Percentiles rank a stretch among this genome's conserved stretches.
Conservation (phyloP, 2,113 vertebrate genomes). For the Scalopus aquaticus region DNA sequence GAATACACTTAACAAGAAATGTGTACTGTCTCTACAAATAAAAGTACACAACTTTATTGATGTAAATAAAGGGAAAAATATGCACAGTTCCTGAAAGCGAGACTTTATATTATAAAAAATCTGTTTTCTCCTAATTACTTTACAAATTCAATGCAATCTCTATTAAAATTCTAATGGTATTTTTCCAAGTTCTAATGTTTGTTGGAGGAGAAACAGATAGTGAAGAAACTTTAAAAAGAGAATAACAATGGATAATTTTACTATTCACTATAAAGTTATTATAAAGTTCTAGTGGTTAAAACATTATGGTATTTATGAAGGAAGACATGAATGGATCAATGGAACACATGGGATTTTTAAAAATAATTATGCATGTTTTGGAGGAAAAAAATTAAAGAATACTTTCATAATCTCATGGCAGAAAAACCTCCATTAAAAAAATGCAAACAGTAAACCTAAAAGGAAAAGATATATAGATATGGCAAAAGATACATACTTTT, state of each 20-base stretch:
- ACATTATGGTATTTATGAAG: neutral
- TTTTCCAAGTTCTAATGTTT: neutral
- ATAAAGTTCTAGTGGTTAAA: neutral
- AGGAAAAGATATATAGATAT: neutral
- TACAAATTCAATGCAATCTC: neutral
- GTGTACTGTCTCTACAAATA: neutral
- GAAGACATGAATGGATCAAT: neutral
- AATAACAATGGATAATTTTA: neutral
- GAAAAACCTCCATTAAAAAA: neutral
- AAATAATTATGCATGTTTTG: neutral
- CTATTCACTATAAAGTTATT: neutral
- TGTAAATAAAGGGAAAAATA: neutral
- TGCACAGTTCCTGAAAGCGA: neutral
- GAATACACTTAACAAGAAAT: slow-evolving; percentile 20
- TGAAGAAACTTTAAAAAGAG: neutral
- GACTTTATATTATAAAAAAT: neutral
- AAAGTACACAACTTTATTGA: neutral
- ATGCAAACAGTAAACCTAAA: neutral
- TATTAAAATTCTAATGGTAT: neutral
- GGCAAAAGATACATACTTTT: neutral
- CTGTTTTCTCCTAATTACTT: neutral
- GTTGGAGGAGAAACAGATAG: neutral
- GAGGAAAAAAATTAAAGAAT: neutral
- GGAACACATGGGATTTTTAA: neutral
- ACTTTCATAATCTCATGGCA: neutral